Evolutionary conservation across 1,140 invertebrate genomes (phyloP), one percentile per base, ranked within the genome.

Genomic region (Amphibalanus amphitrite): DNA sequence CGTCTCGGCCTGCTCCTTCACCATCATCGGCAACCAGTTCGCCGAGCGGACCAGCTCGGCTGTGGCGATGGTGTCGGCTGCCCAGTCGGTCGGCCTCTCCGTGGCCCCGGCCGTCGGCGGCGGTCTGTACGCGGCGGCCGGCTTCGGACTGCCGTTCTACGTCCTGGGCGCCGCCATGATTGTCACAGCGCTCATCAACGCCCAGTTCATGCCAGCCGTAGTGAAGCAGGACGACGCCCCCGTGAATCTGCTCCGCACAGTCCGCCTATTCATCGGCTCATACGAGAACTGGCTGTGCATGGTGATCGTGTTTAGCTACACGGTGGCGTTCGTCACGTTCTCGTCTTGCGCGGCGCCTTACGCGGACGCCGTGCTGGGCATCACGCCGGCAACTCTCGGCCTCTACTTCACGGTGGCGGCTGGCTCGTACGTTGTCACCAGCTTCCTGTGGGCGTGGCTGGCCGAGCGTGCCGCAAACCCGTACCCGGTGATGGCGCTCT

Each of bases 1-100:
- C n/a, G n/a, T n/a, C n/a, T n/a, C n/a, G n/a, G n/a, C n/a, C n/a
- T 84, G 85, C 71, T 84, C 84, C 67, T 85, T 85, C 76, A 82
- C 83, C 69, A 84, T 84, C 29, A 84, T 84, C 28, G 76, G 84
- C 38, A 76, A 78, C 8, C 75, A 86, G 30, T 78, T 84, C 67
- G 80, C 83, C 75, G 74, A 82, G 33, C 71, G 85, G 20, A 84
- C 85, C 76, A 79, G 82, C 71, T 77, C 77, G 26, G 77, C 84
- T 72, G 73, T 70, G 13, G 75, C 81, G 70, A 74, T 77, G 23
- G 80, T 82, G 70, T 74, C n/a, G 4, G 29, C 28, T 13, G 76
- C 81, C 29, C 85, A 81, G n/a, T 83, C 83, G 25, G 75, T 84
- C 26, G 84, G 84, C 47, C 71, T 85, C 0, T 83, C 82, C 70